Conservation (phyloP, 2,797 vertebrate genomes). For the Nyctalus aviator region DNA sequence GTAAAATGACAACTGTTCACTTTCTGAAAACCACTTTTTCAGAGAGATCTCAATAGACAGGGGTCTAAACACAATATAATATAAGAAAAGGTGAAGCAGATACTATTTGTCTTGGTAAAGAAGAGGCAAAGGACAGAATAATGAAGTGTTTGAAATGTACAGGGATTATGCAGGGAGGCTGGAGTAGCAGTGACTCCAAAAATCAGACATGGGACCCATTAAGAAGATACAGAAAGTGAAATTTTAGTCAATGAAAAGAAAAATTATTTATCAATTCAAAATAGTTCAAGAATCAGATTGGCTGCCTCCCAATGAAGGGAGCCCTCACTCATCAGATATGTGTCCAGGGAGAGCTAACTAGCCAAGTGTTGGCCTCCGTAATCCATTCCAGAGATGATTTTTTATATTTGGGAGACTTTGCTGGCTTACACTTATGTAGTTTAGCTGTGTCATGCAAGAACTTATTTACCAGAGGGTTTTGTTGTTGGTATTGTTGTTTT, state of each 20-base stretch:
- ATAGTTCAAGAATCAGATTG: not conserved
- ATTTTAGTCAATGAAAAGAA: conserved; percentile 15
- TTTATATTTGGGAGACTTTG: conserved; percentile 41
- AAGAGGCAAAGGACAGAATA: not conserved
- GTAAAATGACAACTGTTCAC: not conserved
- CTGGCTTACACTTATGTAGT: not conserved
- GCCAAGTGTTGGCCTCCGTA: not conserved
- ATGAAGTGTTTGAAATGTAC: not conserved
- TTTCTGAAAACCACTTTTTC: conserved; percentile 18
- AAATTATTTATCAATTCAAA: not conserved
- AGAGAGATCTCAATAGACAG: not conserved
- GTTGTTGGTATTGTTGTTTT: conserved; percentile 37
- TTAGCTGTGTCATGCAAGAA: conserved; percentile 27
- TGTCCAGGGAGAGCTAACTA: not conserved
- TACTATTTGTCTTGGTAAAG: not conserved
- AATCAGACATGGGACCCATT: not conserved
- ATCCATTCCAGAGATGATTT: not conserved
- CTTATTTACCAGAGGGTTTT: conserved; percentile 65
- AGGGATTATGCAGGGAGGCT: not conserved
- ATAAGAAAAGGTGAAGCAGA: not conserved
- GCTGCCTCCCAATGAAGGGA: not conserved
- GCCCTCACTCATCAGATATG: not conserved
- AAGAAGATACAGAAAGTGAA: not conserved
- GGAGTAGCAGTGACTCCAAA: no score
- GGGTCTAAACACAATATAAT: not conserved